Evolutionary conservation across 2,113 vertebrate genomes (phyloP).

Genomic region (Apteryx owenii): DNA sequence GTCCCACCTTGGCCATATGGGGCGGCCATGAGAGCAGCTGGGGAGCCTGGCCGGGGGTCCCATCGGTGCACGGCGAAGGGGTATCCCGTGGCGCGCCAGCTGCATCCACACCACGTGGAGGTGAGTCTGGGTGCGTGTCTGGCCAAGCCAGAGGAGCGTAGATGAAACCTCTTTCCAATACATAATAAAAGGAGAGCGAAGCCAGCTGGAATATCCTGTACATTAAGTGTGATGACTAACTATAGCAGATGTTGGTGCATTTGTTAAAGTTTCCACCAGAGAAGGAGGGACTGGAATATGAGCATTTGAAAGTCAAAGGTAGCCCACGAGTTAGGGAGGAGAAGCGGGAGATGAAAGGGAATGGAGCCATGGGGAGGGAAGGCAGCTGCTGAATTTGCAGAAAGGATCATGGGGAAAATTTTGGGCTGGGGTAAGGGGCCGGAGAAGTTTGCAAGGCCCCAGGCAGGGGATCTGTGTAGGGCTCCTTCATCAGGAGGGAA

Average conservation of each 20-base stretch:
- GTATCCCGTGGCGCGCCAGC: background rate
- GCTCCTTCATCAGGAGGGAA: background rate
- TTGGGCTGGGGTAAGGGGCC: background rate
- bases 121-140: constrained; percentile 62
- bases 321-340: constrained; percentile 31
- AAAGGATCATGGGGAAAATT: background rate
- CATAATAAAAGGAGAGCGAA: constrained; percentile 70
- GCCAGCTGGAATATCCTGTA: constrained; percentile 73
- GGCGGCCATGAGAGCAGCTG: background rate
- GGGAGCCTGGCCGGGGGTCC: background rate
- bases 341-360: constrained; percentile 3
- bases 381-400: background rate
- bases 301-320: constrained; percentile 65
- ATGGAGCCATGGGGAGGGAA: background rate
- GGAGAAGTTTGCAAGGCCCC: background rate
- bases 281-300: constrained; percentile 61
- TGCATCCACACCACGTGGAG: constrained; percentile 20
- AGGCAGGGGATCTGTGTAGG: background rate
- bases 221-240: constrained; percentile 75
- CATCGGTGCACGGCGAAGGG: background rate
- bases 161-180: constrained; percentile 73
- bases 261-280: constrained; percentile 74
- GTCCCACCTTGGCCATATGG: background rate
- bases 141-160: constrained; percentile 58
- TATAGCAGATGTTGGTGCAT: constrained; percentile 67